These are phyloP conservation scores for Sinocyclocheilus anophthalmus DNA, from an alignment of 2,113 vertebrate genomes.

Conservation along the genomic window DNA sequence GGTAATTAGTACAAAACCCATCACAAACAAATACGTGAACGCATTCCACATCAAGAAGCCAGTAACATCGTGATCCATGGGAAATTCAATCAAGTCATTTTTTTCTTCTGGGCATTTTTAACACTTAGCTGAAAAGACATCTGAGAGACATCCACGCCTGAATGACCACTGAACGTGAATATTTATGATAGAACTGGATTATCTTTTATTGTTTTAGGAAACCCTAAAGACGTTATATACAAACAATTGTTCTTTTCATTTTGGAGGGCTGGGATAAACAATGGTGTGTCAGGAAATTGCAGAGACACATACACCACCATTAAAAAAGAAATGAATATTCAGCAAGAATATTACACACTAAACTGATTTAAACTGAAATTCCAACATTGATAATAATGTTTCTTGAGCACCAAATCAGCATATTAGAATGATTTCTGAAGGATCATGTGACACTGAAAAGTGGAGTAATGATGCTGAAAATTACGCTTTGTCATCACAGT, in stretches of 20 bases:
- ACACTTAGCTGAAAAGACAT: slow-evolving; percentile 70
- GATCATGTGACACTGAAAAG: background rate
- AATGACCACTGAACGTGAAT: slow-evolving; percentile 66
- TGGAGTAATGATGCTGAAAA: background rate
- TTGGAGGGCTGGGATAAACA: slow-evolving; percentile 6
- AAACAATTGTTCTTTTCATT: slow-evolving; percentile 12
- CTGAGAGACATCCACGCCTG: slow-evolving; percentile 67
- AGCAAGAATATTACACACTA: background rate
- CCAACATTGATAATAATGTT: background rate
- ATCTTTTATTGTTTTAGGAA: slow-evolving; percentile 26
- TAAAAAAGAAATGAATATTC: background rate
- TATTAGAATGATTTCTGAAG: background rate
- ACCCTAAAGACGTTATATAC: slow-evolving; percentile 25
- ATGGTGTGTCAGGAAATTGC: background rate
- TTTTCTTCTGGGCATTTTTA: slow-evolving; percentile 72
- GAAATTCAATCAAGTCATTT: slow-evolving; percentile 74
- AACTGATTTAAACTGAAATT: no score
- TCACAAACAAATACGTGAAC: slow-evolving; percentile 49
- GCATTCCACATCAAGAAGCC: slow-evolving; percentile 44
- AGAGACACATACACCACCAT: background rate
- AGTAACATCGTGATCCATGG: slow-evolving; percentile 42
- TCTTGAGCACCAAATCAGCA: background rate
- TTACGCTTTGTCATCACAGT: background rate
- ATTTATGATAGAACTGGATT: slow-evolving; percentile 60
- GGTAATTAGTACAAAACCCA: slow-evolving; percentile 55